Conservation (phyloP, 2,797 vertebrate genomes). For the Microcaecilia unicolor region DNA sequence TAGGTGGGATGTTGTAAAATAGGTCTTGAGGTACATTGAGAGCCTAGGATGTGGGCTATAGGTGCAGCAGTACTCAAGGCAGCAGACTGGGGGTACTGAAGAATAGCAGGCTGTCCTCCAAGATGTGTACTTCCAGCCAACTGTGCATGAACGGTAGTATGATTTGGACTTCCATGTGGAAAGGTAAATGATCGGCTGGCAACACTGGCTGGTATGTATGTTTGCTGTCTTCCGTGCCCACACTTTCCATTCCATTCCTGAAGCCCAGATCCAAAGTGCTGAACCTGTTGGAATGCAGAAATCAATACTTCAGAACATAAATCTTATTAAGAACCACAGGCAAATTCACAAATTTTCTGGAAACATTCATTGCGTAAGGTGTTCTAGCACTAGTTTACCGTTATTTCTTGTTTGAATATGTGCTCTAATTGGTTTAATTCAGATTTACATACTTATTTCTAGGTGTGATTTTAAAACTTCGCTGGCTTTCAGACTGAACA, state of each 20-base stretch:
- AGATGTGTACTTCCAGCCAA: too few species aligned
- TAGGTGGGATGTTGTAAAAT: constrained; percentile 78
- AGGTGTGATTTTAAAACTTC: too few species aligned
- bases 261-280: constrained; percentile 78
- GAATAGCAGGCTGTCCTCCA: constrained; percentile 73
- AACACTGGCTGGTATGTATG: constrained; percentile 77
- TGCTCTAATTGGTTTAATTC: too few species aligned
- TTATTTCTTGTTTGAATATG: too few species aligned
- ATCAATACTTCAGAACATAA: too few species aligned
- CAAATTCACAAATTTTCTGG: too few species aligned
- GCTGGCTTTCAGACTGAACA: too few species aligned
- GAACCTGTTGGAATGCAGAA: constrained; percentile 79
- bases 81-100: constrained; percentile 76
- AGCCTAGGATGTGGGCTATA: constrained; percentile 87
- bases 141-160: constrained; percentile 62
- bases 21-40: constrained; percentile 79
- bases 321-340: too few species aligned
- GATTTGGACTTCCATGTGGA: constrained; percentile 84
- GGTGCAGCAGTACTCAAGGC: too few species aligned
- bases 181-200: constrained; percentile 80
- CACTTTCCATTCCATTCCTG: constrained; percentile 96
- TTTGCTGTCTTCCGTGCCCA: constrained; percentile 77
- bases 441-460: too few species aligned
- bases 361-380: too few species aligned
- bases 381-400: too few species aligned